phyloP scores from a whole-genome alignment of 92 coral and sea anemone genomes.

The Montipora capitata region DNA sequence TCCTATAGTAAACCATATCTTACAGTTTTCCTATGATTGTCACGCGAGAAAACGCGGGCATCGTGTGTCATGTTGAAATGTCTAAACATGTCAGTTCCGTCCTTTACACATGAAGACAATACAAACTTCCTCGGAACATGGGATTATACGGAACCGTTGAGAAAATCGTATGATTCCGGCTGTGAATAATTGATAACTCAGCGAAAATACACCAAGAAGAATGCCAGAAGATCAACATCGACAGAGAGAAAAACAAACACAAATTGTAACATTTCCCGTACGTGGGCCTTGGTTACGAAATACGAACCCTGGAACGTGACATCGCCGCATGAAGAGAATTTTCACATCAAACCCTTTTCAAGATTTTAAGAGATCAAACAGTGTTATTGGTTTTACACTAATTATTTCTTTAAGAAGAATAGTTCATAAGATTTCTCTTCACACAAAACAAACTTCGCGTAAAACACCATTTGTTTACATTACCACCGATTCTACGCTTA shows the following conservation, averaged over 20 bases:
- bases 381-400: not conserved
- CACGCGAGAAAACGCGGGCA: not conserved
- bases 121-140: slow-evolving; percentile 15
- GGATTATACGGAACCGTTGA: slow-evolving; percentile 9
- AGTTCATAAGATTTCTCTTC: not conserved
- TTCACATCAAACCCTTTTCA: not conserved
- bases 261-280: not conserved
- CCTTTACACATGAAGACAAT: not conserved
- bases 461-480: slow-evolving; percentile 24
- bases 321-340: not conserved
- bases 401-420: not conserved
- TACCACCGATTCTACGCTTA: slow-evolving; percentile 17
- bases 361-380: not conserved
- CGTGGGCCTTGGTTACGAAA: slow-evolving; percentile 47
- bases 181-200: not conserved
- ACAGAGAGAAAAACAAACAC: not conserved
- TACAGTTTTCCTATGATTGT: not conserved
- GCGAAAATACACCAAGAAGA: not conserved
- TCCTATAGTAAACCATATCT: no score
- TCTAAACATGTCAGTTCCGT: slow-evolving; percentile 21
- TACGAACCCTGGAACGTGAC: slow-evolving; percentile 40
- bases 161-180: slow-evolving; percentile 9
- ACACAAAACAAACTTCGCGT: slow-evolving; percentile 5
- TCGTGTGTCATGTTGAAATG: slow-evolving; percentile 23
- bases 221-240: not conserved